Percentiles rank a stretch among this genome's conserved stretches.
Evolutionary conservation across 2,888 invertebrate species (phyloP).

Genomic region (Phaonia tiefii): DNA sequence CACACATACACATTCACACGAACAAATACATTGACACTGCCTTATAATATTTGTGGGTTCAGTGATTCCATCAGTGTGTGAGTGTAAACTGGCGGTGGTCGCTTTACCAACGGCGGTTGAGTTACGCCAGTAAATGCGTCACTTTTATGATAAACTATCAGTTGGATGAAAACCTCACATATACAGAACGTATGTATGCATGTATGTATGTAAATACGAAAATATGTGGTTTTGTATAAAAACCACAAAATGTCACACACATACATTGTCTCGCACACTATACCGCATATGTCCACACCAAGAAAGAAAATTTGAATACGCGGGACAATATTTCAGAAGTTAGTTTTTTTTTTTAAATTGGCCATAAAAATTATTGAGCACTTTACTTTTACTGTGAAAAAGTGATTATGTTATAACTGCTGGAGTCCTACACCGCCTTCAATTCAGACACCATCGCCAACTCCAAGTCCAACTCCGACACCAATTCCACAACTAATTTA

Average conservation of each 20-base stretch:
- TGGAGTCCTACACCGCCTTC: too few species aligned
- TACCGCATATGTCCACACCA: conserved; percentile 6
- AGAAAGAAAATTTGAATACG: conserved; percentile 19
- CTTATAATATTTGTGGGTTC: not conserved
- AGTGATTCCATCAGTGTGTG: conserved; percentile 6
- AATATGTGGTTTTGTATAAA: not conserved
- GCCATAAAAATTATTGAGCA: too few species aligned
- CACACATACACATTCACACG: not conserved
- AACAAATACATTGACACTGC: not conserved
- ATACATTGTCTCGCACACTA: not conserved
- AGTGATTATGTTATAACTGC: too few species aligned
- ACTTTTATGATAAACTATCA: conserved; percentile 37
- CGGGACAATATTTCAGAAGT: conserved; percentile 22
- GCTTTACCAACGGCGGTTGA: not conserved
- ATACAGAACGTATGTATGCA: not conserved
- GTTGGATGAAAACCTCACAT: not conserved
- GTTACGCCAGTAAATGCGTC: conserved; percentile 22
- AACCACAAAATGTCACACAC: conserved; percentile 28
- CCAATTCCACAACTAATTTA: too few species aligned
- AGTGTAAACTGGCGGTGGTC: conserved; percentile 9
- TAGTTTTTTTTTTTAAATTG: conserved; percentile 18
- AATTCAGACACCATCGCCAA: too few species aligned
- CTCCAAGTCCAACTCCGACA: too few species aligned
- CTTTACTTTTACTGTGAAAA: too few species aligned
- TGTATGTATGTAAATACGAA: not conserved